Evolutionary conservation across 2,888 invertebrate species (phyloP).

Genomic region (Stenodema calcarata): DNA sequence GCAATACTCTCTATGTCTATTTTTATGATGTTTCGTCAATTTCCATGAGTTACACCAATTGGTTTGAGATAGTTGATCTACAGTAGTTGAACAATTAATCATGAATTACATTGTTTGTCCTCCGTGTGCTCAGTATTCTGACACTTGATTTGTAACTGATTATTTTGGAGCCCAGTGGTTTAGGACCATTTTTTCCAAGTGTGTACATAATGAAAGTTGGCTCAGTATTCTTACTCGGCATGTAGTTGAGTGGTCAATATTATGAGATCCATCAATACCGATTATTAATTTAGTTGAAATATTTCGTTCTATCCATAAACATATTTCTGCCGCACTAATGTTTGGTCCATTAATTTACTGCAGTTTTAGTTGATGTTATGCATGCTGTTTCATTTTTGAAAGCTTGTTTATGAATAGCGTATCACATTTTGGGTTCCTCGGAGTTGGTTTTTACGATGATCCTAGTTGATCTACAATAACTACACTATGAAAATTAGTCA

Average conservation of each 20-base stretch:
- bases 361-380: background rate
- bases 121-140: background rate
- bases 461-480: too few relatives aligned
- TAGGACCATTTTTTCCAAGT: constrained; percentile 40
- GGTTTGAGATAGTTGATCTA: background rate
- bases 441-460: background rate
- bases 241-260: constrained; percentile 9
- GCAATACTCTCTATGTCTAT: too few relatives aligned
- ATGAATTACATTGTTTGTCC: constrained; percentile 21
- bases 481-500: too few relatives aligned
- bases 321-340: background rate
- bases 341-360: background rate
- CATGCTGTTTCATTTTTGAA: background rate
- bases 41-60: too few relatives aligned
- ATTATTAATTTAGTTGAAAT: background rate
- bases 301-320: background rate
- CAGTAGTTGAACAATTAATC: constrained; percentile 6
- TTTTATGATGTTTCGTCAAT: too few relatives aligned
- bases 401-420: background rate
- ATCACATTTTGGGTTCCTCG: background rate
- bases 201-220: constrained; percentile 23
- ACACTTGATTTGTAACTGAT: constrained; percentile 45
- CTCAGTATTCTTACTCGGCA: constrained; percentile 16
- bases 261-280: background rate
- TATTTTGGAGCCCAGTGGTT: constrained; percentile 36